Conservation (phyloP, 1,140 invertebrate genomes). For the Drosophila insularis region DNA sequence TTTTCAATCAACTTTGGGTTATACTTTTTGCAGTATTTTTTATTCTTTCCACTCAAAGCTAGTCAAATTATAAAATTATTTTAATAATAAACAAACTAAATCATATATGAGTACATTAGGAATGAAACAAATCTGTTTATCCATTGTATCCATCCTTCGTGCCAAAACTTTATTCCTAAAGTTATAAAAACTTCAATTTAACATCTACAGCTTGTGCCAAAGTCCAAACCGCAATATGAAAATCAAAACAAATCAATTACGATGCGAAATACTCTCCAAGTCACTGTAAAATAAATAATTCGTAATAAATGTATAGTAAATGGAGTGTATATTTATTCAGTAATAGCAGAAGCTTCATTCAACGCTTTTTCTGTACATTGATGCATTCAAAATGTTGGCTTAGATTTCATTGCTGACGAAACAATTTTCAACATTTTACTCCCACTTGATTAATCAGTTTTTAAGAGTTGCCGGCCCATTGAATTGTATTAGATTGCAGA, state of each 20-base stretch:
- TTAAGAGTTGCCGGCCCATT: conserved; percentile 2
- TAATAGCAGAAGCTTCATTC: conserved; percentile 6
- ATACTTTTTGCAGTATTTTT: too few species aligned
- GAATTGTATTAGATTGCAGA: conserved; percentile 5
- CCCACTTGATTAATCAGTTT: conserved; percentile 7
- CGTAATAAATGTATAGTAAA: background rate
- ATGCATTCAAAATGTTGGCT: conserved; percentile 14
- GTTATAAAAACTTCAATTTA: too few species aligned
- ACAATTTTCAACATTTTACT: conserved; percentile 1
- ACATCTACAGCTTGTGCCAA: background rate
- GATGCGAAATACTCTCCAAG: background rate
- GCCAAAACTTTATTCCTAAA: too few species aligned
- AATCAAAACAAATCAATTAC: background rate
- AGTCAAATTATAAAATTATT: too few species aligned
- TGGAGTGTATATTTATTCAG: background rate
- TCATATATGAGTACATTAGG: too few species aligned
- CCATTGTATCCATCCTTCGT: background rate
- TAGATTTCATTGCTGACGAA: conserved; percentile 2
- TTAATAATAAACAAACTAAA: too few species aligned
- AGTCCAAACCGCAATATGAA: background rate
- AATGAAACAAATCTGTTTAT: too few species aligned
- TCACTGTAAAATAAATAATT: background rate
- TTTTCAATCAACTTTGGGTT: too few species aligned
- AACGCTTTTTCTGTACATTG: conserved; percentile 43
- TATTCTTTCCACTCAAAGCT: too few species aligned